These are phyloP conservation scores for Pelvicachromis taeniatus DNA, from an alignment of 2,113 vertebrate species.

Conservation along the genomic window DNA sequence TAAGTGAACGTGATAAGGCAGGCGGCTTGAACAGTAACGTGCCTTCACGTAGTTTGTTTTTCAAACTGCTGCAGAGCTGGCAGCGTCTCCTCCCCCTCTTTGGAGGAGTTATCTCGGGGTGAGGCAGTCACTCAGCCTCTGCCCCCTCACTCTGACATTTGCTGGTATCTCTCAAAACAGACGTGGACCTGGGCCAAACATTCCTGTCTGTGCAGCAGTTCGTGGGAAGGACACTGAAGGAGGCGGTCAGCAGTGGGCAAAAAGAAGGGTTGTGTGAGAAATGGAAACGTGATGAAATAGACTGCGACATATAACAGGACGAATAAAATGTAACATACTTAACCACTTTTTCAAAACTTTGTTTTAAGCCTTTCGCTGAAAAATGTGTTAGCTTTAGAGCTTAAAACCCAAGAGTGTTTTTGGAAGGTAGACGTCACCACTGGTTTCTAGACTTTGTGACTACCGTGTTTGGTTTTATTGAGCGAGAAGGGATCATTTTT, in stretches of 20 bases:
- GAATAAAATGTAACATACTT: neutral
- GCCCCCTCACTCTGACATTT: neutral
- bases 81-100: neutral
- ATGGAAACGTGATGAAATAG: neutral
- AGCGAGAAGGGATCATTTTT: neutral
- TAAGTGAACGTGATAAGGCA: neutral
- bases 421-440: neutral
- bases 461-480: neutral
- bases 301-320: neutral
- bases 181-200: neutral
- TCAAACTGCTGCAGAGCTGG: neutral
- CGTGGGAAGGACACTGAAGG: constrained; percentile 10
- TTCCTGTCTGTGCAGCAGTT: constrained; percentile 35
- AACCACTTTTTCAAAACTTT: neutral
- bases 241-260: neutral
- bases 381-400: neutral
- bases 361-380: neutral
- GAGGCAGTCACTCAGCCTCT: neutral
- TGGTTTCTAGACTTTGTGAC: neutral
- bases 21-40: neutral
- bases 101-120: constrained; percentile 1
- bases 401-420: neutral
- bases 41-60: neutral
- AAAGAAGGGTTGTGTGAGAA: neutral
- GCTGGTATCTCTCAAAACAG: constrained; percentile 34